Evolutionary conservation across 2,113 vertebrate species (phyloP), one percentile per base, ranked within the genome.

Genomic region (Clinocottus analis): DNA sequence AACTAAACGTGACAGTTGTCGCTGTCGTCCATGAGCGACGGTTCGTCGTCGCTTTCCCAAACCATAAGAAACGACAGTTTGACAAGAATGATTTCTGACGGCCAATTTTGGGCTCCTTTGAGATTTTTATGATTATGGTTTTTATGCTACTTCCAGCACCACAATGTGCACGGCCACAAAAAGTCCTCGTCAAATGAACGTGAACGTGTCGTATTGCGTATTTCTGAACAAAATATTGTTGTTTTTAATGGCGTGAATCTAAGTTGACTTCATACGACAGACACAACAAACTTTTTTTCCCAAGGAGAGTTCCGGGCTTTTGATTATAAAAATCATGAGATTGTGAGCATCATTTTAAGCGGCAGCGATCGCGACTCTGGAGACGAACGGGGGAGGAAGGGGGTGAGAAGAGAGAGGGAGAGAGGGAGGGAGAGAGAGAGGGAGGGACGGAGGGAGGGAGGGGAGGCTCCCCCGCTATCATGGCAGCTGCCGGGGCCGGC

Each of bases 401-500:
- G n/a, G n/a, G n/a, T n/a, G n/a, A n/a, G n/a, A n/a, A n/a, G n/a
- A n/a, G n/a, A n/a, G n/a, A n/a, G n/a, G n/a, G n/a, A n/a, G n/a
- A n/a, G n/a, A n/a, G n/a, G n/a, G n/a, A n/a, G n/a, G n/a, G n/a
- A n/a, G 49, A 67, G 23, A 55, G 29, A 33, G 23, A 55, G 29
- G 60, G 41, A 62, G 10, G 29, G 37, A 25, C 61, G n/a, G n/a
- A 31, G 7, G n/a, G 61, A 72, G 66, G 25, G 56, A 35, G 56
- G 49, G n/a, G n/a, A n/a, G n/a, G n/a, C n/a, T n/a, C 19, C 77
- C 17, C 53, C 45, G 80, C 74, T 78, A 66, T 78, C 84, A 80
- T 73, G 75, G 49, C 72, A 51, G 80, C 87, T 87, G 83, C 60
- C 2, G 17, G 79, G 86, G 80, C 45, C 68, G 79, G 72, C 77